Percentiles rank a stretch among this genome's conserved stretches.
These are phyloP conservation scores for Dysdera silvatica DNA, from an alignment of 1,140 invertebrate species.

Conservation along the genomic window DNA sequence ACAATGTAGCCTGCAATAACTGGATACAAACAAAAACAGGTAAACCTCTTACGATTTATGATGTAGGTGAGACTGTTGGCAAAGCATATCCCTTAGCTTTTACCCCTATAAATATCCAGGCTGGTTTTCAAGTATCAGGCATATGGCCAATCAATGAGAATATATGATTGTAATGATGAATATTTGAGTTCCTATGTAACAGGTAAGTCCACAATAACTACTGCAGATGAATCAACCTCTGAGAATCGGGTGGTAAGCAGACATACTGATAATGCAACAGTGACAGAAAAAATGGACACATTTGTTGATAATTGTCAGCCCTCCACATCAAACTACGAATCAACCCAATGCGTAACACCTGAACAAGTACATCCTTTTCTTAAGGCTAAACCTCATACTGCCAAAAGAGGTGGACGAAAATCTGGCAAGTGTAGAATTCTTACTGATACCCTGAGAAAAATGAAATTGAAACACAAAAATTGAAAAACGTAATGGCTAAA, in stretches of 20 bases:
- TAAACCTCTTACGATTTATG: slow-evolving; percentile 44
- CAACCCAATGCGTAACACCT: neutral
- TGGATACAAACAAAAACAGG: neutral
- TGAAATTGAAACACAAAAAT: slow-evolving; percentile 5
- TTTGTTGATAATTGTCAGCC: neutral
- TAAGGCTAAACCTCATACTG: neutral
- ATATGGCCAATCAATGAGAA: slow-evolving; percentile 4
- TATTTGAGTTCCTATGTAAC: slow-evolving; percentile 6
- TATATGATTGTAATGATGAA: slow-evolving; percentile 5
- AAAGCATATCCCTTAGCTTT: slow-evolving; percentile 38
- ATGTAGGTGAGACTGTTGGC: slow-evolving; percentile 43
- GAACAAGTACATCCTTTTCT: neutral
- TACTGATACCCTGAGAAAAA: neutral
- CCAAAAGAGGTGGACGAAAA: slow-evolving; percentile 5
- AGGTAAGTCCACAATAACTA: too few relatives aligned
- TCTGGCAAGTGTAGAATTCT: neutral
- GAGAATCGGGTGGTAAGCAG: neutral
- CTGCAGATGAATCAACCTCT: neutral
- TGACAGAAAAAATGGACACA: neutral
- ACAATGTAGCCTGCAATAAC: neutral
- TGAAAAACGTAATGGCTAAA: too few relatives aligned
- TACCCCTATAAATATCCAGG: neutral
- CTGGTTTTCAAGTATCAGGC: neutral
- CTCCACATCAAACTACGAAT: neutral
- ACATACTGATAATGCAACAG: neutral